Conservation (phyloP, 2,113 vertebrate genomes). For the Dicentrarchus labrax region DNA sequence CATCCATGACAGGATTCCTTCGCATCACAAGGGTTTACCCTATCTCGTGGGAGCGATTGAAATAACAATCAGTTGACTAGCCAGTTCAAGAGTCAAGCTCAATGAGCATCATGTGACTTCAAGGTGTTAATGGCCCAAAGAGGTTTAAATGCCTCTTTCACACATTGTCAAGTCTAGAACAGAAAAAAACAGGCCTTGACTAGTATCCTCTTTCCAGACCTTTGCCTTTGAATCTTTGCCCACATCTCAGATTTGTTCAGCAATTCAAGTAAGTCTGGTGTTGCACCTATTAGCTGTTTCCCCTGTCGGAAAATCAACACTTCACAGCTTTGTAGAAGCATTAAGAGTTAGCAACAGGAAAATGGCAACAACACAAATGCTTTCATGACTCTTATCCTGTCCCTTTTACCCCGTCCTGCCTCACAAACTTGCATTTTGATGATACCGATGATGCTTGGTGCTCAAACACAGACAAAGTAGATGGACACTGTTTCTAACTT, state of each 20-base stretch:
- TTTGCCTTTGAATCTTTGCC: neutral
- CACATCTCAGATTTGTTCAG: neutral
- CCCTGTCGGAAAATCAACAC: neutral
- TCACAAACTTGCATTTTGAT: neutral
- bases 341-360: neutral
- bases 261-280: neutral
- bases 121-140: neutral
- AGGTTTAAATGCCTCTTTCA: neutral
- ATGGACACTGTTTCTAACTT: too few relatives aligned
- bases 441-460: too few relatives aligned
- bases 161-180: neutral
- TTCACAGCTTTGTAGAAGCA: neutral
- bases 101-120: neutral
- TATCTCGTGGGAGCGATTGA: constrained; percentile 13
- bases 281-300: neutral
- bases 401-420: neutral
- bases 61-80: constrained; percentile 8
- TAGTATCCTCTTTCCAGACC: neutral
- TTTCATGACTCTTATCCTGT: neutral
- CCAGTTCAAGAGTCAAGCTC: neutral
- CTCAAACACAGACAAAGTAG: too few relatives aligned
- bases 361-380: neutral
- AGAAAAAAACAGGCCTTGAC: neutral
- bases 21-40: constrained; percentile 40
- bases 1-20: constrained; percentile 41